Evolutionary conservation across 2,797 vertebrate species (phyloP).

Genomic region (Sebastes oblongus): DNA sequence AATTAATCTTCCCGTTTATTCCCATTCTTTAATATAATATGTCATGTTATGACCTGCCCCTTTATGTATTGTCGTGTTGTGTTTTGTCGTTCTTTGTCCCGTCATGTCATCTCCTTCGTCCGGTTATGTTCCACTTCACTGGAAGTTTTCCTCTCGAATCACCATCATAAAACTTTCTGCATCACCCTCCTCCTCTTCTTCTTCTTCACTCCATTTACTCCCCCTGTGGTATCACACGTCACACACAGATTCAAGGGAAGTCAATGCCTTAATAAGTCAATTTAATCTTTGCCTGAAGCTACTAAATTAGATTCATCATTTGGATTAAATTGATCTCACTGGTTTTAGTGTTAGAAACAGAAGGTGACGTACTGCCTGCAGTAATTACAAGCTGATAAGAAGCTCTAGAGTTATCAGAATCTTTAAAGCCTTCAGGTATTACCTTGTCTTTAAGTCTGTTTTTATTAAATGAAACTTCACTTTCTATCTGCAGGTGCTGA

Average conservation of each 20-base stretch:
- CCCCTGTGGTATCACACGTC: slow-evolving; percentile 12
- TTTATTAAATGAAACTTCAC: not conserved
- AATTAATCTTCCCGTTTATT: not conserved
- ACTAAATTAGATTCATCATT: slow-evolving; percentile 42
- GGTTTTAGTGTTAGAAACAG: slow-evolving; percentile 6
- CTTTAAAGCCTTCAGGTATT: not conserved
- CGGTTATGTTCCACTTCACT: not conserved
- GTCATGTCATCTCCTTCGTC: not conserved
- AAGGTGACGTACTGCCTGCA: slow-evolving; percentile 11
- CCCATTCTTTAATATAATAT: not conserved
- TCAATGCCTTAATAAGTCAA: slow-evolving; percentile 32
- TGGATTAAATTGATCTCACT: slow-evolving; percentile 34
- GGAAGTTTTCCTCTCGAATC: not conserved
- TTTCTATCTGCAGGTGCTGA: slow-evolving; percentile 85
- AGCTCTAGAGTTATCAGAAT: slow-evolving; percentile 12
- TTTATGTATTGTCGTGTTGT: not conserved
- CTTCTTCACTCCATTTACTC: not conserved
- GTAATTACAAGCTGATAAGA: slow-evolving; percentile 35
- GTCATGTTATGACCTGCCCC: not conserved
- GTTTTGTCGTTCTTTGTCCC: not conserved
- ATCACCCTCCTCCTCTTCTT: not conserved
- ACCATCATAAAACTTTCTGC: not conserved
- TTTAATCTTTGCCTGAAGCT: slow-evolving; percentile 42
- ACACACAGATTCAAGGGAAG: not conserved
- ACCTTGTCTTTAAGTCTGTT: not conserved